Percentiles rank a stretch among this genome's conserved stretches.
phyloP scores from a whole-genome alignment of 2,797 vertebrate species.

The Hemitrygon akajei region DNA sequence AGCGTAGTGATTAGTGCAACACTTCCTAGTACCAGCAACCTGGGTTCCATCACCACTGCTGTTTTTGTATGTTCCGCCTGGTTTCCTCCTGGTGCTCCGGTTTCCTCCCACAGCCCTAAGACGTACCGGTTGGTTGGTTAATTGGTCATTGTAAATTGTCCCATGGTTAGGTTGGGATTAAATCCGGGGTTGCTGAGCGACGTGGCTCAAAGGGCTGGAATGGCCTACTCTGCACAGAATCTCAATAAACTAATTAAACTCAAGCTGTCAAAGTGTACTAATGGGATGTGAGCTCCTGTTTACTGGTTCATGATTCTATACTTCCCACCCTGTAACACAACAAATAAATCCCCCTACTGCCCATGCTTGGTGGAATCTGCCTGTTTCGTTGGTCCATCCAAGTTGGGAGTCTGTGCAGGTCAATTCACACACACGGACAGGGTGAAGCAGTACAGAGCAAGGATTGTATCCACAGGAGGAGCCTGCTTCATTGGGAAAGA shows the following conservation, averaged over 20 bases:
- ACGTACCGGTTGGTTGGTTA: too few species aligned
- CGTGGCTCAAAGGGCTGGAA: too few species aligned
- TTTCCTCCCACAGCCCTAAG: too few species aligned
- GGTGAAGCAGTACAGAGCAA: background rate
- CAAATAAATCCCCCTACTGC: background rate
- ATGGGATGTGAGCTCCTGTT: background rate
- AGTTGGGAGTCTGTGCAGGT: background rate
- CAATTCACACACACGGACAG: background rate
- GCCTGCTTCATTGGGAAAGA: background rate
- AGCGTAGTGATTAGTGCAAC: too few species aligned
- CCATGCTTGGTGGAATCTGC: background rate
- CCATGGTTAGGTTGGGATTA: too few species aligned
- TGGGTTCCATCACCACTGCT: too few species aligned
- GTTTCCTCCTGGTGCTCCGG: too few species aligned
- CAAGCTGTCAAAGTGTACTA: background rate
- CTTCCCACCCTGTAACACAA: background rate
- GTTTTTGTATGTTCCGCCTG: too few species aligned
- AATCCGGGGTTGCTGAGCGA: too few species aligned
- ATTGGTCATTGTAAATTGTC: too few species aligned
- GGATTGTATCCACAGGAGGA: background rate
- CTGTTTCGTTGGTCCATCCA: background rate
- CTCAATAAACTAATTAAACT: background rate
- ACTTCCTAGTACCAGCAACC: too few species aligned
- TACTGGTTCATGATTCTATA: background rate
- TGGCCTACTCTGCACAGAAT: too few species aligned